These are phyloP conservation scores for Falco berigora DNA, from an alignment of 2,797 vertebrate species.

Conservation along the genomic window DNA sequence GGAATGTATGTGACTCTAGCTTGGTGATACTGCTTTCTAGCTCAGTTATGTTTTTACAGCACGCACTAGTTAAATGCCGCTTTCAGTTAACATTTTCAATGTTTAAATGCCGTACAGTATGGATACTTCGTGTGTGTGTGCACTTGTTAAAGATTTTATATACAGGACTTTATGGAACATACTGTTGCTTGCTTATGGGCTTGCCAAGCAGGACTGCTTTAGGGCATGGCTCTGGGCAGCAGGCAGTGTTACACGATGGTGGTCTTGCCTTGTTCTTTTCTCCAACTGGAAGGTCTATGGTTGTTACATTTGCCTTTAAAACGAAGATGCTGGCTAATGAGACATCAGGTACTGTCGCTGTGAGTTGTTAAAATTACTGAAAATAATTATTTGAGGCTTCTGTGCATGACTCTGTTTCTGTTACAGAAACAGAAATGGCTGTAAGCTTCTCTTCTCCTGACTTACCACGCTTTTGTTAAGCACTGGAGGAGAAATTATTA, in stretches of 20 bases:
- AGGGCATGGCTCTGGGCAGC: not conserved
- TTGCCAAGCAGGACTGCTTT: not conserved
- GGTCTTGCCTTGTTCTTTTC: not conserved
- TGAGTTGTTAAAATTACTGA: not conserved
- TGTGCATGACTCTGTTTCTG: not conserved
- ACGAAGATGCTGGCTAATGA: not conserved
- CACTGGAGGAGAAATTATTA: slow-evolving; percentile 55
- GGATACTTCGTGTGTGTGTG: not conserved
- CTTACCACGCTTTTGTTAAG: not conserved
- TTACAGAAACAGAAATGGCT: not conserved
- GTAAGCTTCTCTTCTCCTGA: not conserved
- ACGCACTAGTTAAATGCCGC: not conserved
- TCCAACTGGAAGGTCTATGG: not conserved
- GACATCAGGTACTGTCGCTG: not conserved
- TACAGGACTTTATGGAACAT: rapidly evolving
- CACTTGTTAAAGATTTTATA: rapidly evolving
- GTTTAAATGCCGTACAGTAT: not conserved
- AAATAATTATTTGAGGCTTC: not conserved
- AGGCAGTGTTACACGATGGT: not conserved
- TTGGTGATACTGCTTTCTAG: not conserved
- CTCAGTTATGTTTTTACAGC: not conserved
- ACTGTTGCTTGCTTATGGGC: rapidly evolving
- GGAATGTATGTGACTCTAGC: not conserved
- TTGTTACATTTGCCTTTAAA: not conserved
- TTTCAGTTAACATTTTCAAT: no score